Base-by-base conservation (phyloP, 2,797 vertebrate species). In the Heteromormyrus szaboi region DNA sequence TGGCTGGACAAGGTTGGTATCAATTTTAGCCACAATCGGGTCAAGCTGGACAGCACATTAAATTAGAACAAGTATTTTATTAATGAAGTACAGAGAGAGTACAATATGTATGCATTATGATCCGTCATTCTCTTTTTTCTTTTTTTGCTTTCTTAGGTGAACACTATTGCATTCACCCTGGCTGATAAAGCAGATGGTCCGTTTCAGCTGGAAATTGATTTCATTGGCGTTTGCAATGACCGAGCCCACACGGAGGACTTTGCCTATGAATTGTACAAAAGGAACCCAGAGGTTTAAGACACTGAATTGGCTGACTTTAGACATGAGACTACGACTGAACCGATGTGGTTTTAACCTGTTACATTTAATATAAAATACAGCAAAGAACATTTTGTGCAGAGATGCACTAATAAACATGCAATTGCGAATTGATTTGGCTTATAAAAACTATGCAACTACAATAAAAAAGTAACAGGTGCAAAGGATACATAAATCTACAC, bases 191-290 rank as follows among this genome's bases (percentile, higher is more conserved):
- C 96, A 2, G 94, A 99, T 29, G 99, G 98, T 2, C 97, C 96
- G 0, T 99, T 98, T 94, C 98, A 98, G 91, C 93, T 99, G 90
- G 98, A 99, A 94, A 97, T 99, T 0, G 97, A 99, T 89, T 99
- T 95, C 91, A 97, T 99, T 88, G 98, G 96, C 0, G 93, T 98
- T 41, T 94, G 95, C 87, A 97, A 94, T 0, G 98, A 99, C 86
- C 93, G 93, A 6, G 95, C 98, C 6, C 98, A 99, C 89, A 97
- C 91, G 0, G 98, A 99, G 91, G 96, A 97, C 91, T 99, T 97
- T 92, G 98, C 98, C 0, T 99, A 99, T 3, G 98, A 99, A 92
- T 0, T 6, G 11, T 97, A 98, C 89, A 96, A 97, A 91, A 96
- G 91, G 92, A 97, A 96, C 84, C 95, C 96, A 7, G 89, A 93